A percentile compares a stretch with the other conserved stretches of the same genome.
phyloP scores from a whole-genome alignment of 2,888 invertebrate species.

The Drosophila niveifrons region DNA sequence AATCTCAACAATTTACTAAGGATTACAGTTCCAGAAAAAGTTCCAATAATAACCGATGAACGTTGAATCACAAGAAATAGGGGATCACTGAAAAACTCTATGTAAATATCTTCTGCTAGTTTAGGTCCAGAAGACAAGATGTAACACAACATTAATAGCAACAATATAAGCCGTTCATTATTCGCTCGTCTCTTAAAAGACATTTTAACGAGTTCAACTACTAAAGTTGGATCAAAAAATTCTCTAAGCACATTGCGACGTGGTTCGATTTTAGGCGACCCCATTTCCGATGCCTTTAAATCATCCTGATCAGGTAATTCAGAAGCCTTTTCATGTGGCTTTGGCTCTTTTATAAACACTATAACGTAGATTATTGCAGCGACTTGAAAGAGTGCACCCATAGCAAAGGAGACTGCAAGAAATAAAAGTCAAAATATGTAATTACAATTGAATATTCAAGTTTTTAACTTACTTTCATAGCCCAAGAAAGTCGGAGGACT shows the following conservation, averaged over 20 bases:
- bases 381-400: constrained; percentile 80
- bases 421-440: background rate
- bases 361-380: constrained; percentile 83
- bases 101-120: too few relatives aligned
- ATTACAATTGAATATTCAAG: too few relatives aligned
- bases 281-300: constrained; percentile 58
- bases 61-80: too few relatives aligned
- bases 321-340: constrained; percentile 32
- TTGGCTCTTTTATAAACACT: constrained; percentile 83
- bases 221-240: background rate
- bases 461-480: constrained; percentile 78
- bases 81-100: too few relatives aligned
- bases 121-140: background rate
- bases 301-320: constrained; percentile 68
- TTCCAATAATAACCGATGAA: background rate
- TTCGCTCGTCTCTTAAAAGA: background rate
- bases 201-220: background rate
- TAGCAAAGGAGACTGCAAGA: constrained; percentile 81
- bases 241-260: background rate
- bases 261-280: constrained; percentile 54
- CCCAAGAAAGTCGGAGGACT: constrained; percentile 80
- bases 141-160: background rate
- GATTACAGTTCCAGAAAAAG: background rate
- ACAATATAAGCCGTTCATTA: background rate
- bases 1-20: background rate